Evolutionary conservation across 2,888 invertebrate species (phyloP).

Genomic region (Bugulina stolonifera): DNA sequence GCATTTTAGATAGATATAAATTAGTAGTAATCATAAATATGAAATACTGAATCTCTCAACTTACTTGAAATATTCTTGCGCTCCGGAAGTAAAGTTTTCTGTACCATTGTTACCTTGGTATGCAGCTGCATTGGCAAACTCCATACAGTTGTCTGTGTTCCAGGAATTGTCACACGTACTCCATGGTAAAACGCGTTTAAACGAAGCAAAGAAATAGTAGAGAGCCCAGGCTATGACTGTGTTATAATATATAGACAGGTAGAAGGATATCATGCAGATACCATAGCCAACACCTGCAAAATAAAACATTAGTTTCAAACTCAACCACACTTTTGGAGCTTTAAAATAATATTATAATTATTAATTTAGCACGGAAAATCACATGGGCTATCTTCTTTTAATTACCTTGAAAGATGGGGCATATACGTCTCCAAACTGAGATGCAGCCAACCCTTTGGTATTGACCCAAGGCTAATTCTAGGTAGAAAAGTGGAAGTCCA

Average conservation of each 20-base stretch:
- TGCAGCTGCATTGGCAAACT: conserved; percentile 45
- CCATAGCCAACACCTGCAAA: conserved; percentile 83
- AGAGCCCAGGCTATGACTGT: conserved; percentile 90
- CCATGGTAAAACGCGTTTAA: conserved; percentile 51
- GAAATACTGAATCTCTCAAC: too few relatives aligned
- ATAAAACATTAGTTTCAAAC: background rate
- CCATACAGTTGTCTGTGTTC: conserved; percentile 58
- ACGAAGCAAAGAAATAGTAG: conserved; percentile 50
- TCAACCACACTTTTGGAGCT: background rate
- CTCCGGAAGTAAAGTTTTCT: conserved; percentile 36
- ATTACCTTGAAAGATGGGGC: conserved; percentile 82
- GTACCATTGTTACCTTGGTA: background rate
- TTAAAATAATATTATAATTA: background rate
- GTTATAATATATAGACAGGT: conserved; percentile 79
- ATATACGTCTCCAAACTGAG: conserved; percentile 85
- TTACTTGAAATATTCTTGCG: conserved; percentile 43
- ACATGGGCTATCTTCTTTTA: too few relatives aligned
- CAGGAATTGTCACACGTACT: conserved; percentile 49
- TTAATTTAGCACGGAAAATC: too few relatives aligned
- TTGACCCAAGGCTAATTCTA: conserved; percentile 90
- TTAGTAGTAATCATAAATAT: too few relatives aligned
- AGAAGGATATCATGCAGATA: conserved; percentile 78
- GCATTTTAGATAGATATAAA: too few relatives aligned
- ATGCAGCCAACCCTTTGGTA: conserved; percentile 87
- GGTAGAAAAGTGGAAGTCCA: conserved; percentile 86